These are phyloP conservation scores for Catostylus mosaicus DNA, from an alignment of 30 jellyfish, hydroid and myxozoan genomes.

Conservation along the genomic window DNA sequence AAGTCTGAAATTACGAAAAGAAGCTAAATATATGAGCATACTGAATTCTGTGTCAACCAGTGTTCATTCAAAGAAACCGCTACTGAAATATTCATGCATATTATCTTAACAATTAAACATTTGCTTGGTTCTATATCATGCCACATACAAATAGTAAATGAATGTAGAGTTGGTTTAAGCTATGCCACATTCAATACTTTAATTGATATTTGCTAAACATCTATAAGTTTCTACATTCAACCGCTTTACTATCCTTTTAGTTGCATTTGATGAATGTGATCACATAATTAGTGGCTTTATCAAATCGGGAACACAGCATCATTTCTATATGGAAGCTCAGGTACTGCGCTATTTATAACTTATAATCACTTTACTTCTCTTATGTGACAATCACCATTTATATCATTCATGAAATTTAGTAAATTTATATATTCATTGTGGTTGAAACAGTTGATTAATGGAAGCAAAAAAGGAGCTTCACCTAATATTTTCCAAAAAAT, in stretches of 20 bases:
- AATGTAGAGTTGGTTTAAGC: not conserved
- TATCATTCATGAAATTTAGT: too few species aligned
- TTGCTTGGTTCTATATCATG: not conserved
- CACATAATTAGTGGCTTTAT: constrained; percentile 41
- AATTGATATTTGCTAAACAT: not conserved
- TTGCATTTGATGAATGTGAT: constrained; percentile 48
- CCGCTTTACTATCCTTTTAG: constrained; percentile 1
- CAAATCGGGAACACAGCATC: constrained; percentile 52
- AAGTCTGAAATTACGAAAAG: too few species aligned
- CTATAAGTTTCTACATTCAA: not conserved
- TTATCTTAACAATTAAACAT: not conserved
- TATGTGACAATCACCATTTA: too few species aligned
- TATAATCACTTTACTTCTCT: too few species aligned
- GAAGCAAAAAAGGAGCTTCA: too few species aligned
- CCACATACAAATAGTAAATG: too few species aligned
- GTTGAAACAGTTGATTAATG: too few species aligned
- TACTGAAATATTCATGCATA: not conserved
- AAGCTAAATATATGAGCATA: too few species aligned
- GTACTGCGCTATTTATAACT: constrained; percentile 1
- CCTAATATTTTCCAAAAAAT: too few species aligned
- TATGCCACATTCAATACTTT: not conserved
- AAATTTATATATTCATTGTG: too few species aligned
- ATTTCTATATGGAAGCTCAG: constrained; percentile 66
- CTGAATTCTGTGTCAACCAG: too few species aligned
- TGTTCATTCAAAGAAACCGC: too few species aligned